These are phyloP conservation scores for Premnoplex brunnescens DNA, from an alignment of 2,797 vertebrate genomes.

Conservation along the genomic window DNA sequence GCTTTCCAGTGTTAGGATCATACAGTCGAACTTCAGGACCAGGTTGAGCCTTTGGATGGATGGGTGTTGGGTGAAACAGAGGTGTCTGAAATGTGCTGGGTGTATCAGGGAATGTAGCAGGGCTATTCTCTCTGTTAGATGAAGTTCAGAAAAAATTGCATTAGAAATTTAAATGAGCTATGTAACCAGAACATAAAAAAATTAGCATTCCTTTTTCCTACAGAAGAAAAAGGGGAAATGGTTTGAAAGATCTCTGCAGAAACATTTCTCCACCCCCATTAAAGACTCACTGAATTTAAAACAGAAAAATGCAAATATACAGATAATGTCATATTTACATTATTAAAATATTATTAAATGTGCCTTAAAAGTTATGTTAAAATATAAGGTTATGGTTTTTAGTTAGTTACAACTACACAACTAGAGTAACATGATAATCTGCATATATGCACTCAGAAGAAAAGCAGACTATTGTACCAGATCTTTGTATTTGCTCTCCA, in stretches of 20 bases:
- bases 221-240: not conserved
- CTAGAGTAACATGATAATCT: not conserved
- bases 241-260: not conserved
- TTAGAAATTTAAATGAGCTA: slow-evolving; percentile 10
- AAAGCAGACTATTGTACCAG: not conserved
- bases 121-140: slow-evolving; percentile 85
- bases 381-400: not conserved
- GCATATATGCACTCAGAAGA: not conserved
- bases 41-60: slow-evolving; percentile 81
- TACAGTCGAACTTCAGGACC: slow-evolving; percentile 89
- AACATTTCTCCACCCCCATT: not conserved
- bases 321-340: not conserved
- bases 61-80: slow-evolving; percentile 82
- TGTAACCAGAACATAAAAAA: not conserved
- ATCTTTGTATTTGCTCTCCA: not conserved
- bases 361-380: not conserved
- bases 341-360: not conserved
- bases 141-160: not conserved
- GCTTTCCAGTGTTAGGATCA: slow-evolving; percentile 91
- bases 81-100: slow-evolving; percentile 77
- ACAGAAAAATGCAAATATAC: not conserved
- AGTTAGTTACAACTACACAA: not conserved
- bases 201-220: not conserved
- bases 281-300: not conserved
- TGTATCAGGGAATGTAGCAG: slow-evolving; percentile 82